Conservation (phyloP, 2,888 invertebrate species). For the Dryococelus australis region DNA sequence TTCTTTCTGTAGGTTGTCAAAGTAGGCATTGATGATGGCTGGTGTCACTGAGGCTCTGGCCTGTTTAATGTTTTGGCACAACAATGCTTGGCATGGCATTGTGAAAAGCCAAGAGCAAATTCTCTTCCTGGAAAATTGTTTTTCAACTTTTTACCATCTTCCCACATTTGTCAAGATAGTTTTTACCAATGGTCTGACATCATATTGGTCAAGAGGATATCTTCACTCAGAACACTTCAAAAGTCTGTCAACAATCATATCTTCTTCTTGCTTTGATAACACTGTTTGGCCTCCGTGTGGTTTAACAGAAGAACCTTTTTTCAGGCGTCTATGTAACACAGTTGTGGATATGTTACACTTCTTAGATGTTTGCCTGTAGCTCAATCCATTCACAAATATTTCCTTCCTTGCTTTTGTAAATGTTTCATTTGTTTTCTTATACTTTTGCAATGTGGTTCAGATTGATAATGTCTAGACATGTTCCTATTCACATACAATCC, state of each 20-base stretch:
- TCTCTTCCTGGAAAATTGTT: slow-evolving; percentile 28
- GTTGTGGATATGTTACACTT: neutral
- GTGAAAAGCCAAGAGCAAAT: neutral
- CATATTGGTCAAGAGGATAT: neutral
- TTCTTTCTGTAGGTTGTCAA: slow-evolving; percentile 35
- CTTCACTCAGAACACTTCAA: neutral
- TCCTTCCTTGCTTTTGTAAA: neutral
- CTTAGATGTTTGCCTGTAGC: neutral
- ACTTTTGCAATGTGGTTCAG: neutral
- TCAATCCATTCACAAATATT: neutral
- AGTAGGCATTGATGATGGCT: neutral
- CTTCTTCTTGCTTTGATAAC: neutral
- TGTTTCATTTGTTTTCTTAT: neutral
- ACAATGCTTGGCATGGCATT: slow-evolving; percentile 1
- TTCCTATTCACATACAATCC: neutral
- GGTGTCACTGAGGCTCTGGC: slow-evolving; percentile 18
- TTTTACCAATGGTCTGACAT: neutral
- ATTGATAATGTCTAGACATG: neutral
- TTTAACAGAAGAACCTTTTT: slow-evolving; percentile 16
- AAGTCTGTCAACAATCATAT: neutral
- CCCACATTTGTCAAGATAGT: neutral
- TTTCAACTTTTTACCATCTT: neutral
- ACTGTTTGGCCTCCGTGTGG: neutral
- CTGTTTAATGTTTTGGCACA: slow-evolving; percentile 34
- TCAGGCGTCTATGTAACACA: neutral